These are phyloP conservation scores for Polypedilum vanderplanki DNA, from an alignment of 1,140 invertebrate species.

Conservation along the genomic window DNA sequence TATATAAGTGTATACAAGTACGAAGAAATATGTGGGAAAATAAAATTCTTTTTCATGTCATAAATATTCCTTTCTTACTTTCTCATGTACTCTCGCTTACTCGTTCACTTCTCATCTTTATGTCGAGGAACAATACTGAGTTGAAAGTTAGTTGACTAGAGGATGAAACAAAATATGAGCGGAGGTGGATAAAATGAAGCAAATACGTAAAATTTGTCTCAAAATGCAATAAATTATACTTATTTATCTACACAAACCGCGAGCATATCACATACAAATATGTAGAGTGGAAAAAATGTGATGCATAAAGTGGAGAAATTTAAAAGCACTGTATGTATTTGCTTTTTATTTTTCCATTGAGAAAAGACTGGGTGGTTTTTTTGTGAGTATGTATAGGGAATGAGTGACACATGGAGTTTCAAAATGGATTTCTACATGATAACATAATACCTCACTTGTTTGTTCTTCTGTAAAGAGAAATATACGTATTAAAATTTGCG, in stretches of 20 bases:
- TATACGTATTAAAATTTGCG: slow-evolving; percentile 1
- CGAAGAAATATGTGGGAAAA: no score
- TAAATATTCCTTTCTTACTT: no score
- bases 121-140: not conserved
- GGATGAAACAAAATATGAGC: no score
- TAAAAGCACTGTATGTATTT: not conserved
- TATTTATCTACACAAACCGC: slow-evolving; percentile 11
- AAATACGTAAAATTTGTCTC: slow-evolving; percentile 8
- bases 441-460: slow-evolving; percentile 25
- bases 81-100: no score
- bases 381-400: not conserved
- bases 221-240: slow-evolving; percentile 19
- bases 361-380: no score
- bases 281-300: not conserved
- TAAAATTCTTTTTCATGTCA: no score
- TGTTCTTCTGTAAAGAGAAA: slow-evolving; percentile 1
- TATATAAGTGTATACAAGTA: no score
- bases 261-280: not conserved
- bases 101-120: no score
- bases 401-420: slow-evolving; percentile 1
- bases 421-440: slow-evolving; percentile 16
- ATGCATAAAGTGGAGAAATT: slow-evolving; percentile 9
- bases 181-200: not conserved
- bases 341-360: no score
- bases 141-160: not conserved